Evolutionary conservation across 1,140 invertebrate genomes (phyloP), one percentile per base, ranked within the genome.

Genomic region (Orchesella cincta): DNA sequence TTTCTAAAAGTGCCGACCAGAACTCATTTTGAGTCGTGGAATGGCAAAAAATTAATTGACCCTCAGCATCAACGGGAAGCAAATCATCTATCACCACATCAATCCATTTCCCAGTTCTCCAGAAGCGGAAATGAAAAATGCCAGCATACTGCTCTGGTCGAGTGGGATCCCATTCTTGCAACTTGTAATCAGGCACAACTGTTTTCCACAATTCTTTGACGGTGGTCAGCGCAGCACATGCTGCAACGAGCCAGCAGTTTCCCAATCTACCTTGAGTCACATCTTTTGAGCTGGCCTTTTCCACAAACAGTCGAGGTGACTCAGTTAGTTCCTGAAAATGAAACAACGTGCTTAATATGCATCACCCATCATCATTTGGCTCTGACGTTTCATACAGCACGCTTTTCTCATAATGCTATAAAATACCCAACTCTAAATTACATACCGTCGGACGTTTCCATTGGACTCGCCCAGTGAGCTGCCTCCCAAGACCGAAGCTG

Each of bases 1-100:
- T 93, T 84, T 93, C 92, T 23, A 93, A 80, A 18, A 93, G 85
- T 1, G 92, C 88, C 77, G 87, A 88, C 92, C 92, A 93, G 84
- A 92, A 93, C 83, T 90, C 88, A 80, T 86, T 90, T 26, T 86
- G 85, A 33, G 89, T 87, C 34, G 87, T 87, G 0, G 91, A 91
- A 78, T 91, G 90, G 80, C 91, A 89, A 85, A 89, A 91, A 1
- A 93, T 86, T 31, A 93, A 86, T 81, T 88, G 86, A 26, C 87
- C 89, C 78, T 89, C 86, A 81, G 88, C 88, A 2, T 89, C 90
- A 3, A 89, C 90, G 18, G 92, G 92, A 74, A 94, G 86, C 16
- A 89, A 84, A 86, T 94, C 93, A 85, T 94, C 93, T 54, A 82
- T 71, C 12, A 81, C 80, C 8, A 80, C 78, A 51, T 79, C 78